Evolutionary conservation across 2,888 invertebrate genomes (phyloP).

Genomic region (Gryllus longicercus): DNA sequence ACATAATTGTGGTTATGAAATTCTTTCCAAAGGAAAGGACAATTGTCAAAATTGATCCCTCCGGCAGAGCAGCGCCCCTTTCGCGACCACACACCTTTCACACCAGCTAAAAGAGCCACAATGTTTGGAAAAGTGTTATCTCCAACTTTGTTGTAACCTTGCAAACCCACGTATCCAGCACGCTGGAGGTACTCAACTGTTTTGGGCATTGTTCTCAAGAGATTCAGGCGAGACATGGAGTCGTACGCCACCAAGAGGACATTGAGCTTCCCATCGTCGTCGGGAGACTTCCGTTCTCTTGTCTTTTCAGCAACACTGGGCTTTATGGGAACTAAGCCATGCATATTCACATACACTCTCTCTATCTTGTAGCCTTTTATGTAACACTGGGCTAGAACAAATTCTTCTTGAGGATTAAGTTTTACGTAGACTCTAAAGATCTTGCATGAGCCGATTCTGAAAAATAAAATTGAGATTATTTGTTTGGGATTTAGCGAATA

Average conservation of each 20-base stretch:
- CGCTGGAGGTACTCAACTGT: slow-evolving; percentile 31
- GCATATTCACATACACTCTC: slow-evolving; percentile 35
- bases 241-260: slow-evolving; percentile 48
- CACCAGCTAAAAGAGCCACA: slow-evolving; percentile 31
- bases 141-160: too few species aligned
- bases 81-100: slow-evolving; percentile 40
- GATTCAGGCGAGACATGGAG: slow-evolving; percentile 48
- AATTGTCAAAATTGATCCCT: slow-evolving; percentile 55
- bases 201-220: slow-evolving; percentile 46
- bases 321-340: slow-evolving; percentile 36
- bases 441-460: too few species aligned
- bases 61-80: slow-evolving; percentile 37
- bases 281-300: too few species aligned
- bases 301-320: too few species aligned
- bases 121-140: too few species aligned
- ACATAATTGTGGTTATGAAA: slow-evolving; percentile 68
- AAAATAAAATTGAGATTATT: too few species aligned
- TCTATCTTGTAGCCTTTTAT: neutral
- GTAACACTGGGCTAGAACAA: slow-evolving; percentile 5
- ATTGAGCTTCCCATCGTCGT: slow-evolving; percentile 38
- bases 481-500: too few species aligned
- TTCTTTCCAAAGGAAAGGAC: slow-evolving; percentile 73
- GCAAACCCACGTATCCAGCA: too few species aligned
- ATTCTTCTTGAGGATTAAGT: slow-evolving; percentile 21
- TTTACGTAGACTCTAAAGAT: neutral